Percentiles rank a stretch among this genome's conserved stretches.
phyloP scores from a whole-genome alignment of 2,797 vertebrate genomes.

The Acanthurus leucopareius region DNA sequence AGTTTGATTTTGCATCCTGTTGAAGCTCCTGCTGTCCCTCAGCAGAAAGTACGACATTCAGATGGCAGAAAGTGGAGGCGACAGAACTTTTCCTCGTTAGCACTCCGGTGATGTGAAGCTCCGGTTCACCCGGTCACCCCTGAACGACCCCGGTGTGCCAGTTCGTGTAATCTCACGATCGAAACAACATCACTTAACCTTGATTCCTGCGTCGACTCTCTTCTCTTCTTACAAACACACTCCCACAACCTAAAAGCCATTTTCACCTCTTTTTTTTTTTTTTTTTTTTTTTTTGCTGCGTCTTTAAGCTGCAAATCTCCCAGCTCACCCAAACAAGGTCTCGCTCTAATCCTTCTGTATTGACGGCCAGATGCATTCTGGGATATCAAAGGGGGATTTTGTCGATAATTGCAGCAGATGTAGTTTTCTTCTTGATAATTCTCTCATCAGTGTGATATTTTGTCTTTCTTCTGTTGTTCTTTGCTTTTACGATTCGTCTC shows the following conservation, averaged over 20 bases:
- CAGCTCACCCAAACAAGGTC: conserved; percentile 48
- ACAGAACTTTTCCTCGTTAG: too few species aligned
- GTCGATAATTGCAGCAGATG: not conserved
- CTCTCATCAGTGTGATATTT: not conserved
- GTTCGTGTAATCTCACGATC: too few species aligned
- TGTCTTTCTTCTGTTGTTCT: not conserved
- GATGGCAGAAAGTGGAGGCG: too few species aligned
- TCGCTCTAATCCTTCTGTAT: conserved; percentile 41
- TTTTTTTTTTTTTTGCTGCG: conserved; percentile 1
- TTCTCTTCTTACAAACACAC: not conserved
- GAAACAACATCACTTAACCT: too few species aligned
- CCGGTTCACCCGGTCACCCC: too few species aligned
- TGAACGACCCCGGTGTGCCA: too few species aligned
- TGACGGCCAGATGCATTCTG: conserved; percentile 42
- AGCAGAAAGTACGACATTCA: too few species aligned
- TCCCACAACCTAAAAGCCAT: not conserved
- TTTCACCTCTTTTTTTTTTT: not conserved
- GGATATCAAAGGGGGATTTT: conserved; percentile 18
- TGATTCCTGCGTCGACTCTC: too few species aligned
- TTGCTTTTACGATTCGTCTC: not conserved
- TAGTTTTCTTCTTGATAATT: not conserved
- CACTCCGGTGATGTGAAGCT: too few species aligned
- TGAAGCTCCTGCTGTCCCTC: too few species aligned
- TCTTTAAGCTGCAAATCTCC: conserved; percentile 54
- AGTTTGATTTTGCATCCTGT: too few species aligned